These are phyloP conservation scores for Macroramphosus scolopax DNA, from an alignment of 2,797 vertebrate genomes.

Conservation along the genomic window DNA sequence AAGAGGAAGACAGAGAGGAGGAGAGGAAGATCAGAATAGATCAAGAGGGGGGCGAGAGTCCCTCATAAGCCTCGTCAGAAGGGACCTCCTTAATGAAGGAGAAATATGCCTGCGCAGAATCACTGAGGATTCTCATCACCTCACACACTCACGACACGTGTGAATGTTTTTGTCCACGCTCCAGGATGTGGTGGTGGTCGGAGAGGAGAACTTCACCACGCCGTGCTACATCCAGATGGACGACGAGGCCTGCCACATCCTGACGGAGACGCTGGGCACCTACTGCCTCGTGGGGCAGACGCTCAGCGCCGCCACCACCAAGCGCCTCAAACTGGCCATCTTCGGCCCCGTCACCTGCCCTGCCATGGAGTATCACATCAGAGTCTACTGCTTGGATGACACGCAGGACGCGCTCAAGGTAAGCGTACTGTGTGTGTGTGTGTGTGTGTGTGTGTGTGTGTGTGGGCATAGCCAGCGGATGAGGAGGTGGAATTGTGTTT, in stretches of 20 bases:
- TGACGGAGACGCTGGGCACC: constrained; percentile 93
- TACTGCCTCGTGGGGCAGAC: constrained; percentile 91
- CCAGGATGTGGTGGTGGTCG: constrained; percentile 93
- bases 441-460: constrained; percentile 19
- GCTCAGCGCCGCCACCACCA: constrained; percentile 87
- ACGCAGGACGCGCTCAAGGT: constrained; percentile 95
- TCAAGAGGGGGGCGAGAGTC: constrained; percentile 16
- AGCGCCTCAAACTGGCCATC: constrained; percentile 92
- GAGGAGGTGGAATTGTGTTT: constrained; percentile 67
- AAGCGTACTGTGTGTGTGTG: constrained; percentile 11
- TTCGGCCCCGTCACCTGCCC: constrained; percentile 91
- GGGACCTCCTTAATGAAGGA: too few species aligned
- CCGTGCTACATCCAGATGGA: constrained; percentile 97
- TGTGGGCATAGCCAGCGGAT: constrained; percentile 54
- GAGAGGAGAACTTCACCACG: constrained; percentile 96
- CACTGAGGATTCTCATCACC: constrained; percentile 34
- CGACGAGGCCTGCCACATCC: constrained; percentile 91
- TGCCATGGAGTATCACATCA: constrained; percentile 91
- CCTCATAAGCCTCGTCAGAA: constrained; percentile 18
- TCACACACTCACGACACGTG: constrained; percentile 19
- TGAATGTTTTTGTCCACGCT: constrained; percentile 1
- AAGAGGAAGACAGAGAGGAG: constrained; percentile 27
- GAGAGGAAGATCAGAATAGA: constrained; percentile 18
- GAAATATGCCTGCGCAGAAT: constrained; percentile 36
- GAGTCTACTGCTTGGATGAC: constrained; percentile 96